Evolutionary conservation across 2,113 vertebrate genomes (phyloP).

Genomic region (Chiloscyllium plagiosum): DNA sequence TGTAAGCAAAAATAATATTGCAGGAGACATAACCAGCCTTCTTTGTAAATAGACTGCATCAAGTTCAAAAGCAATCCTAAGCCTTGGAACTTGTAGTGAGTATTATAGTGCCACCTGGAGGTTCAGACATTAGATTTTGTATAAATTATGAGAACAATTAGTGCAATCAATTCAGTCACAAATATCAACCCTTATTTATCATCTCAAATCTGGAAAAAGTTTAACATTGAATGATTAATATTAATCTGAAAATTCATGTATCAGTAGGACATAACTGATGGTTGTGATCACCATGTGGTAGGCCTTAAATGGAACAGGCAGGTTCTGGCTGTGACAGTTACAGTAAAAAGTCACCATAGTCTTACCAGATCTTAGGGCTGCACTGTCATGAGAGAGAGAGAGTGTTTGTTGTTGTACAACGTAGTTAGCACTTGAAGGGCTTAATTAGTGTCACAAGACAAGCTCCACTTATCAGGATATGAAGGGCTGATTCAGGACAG

Average conservation of each 20-base stretch:
- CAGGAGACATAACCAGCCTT: not conserved
- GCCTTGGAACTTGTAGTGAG: not conserved
- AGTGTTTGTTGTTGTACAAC: no score
- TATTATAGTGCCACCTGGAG: slow-evolving; percentile 12
- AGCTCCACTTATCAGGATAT: no score
- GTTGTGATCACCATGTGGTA: not conserved
- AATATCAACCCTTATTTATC: not conserved
- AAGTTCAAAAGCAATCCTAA: not conserved
- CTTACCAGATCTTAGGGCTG: no score
- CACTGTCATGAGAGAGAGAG: no score
- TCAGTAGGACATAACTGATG: not conserved
- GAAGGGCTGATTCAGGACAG: no score
- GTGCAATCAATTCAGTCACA: not conserved
- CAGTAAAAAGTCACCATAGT: no score
- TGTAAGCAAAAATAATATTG: slow-evolving; percentile 2
- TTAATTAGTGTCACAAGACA: no score
- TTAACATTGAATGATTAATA: not conserved
- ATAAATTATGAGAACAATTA: not conserved
- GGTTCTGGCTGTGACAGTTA: not conserved
- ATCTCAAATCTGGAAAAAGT: not conserved
- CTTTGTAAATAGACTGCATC: not conserved
- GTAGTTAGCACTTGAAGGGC: no score
- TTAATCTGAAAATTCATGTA: not conserved
- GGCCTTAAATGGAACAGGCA: not conserved
- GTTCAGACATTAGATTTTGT: not conserved